Evolutionary conservation across 2,888 invertebrate genomes (phyloP).

Genomic region (Phrixothrix hirtus): DNA sequence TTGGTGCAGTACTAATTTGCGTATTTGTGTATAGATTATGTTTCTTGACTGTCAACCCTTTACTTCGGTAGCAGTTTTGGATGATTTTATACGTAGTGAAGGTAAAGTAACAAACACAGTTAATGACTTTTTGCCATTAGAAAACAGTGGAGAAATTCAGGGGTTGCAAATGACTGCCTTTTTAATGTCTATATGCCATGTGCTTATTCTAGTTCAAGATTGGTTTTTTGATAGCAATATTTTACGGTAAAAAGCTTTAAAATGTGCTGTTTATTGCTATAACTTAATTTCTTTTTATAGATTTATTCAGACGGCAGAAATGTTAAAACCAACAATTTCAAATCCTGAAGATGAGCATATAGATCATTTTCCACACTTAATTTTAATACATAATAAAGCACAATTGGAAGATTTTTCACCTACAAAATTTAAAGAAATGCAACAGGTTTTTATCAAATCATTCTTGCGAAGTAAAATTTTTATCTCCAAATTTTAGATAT

Average conservation of each 20-base stretch:
- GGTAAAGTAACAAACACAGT: conserved; percentile 56
- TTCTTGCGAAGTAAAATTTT: not conserved
- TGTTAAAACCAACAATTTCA: conserved; percentile 79
- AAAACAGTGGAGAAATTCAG: conserved; percentile 67
- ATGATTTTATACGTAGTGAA: conserved; percentile 64
- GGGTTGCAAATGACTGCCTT: conserved; percentile 82
- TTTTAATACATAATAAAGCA: conserved; percentile 83
- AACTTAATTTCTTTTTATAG: conserved; percentile 51
- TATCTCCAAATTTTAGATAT: conserved; percentile 37
- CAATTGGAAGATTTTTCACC: conserved; percentile 74
- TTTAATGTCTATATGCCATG: conserved; percentile 87
- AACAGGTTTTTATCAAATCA: conserved; percentile 59
- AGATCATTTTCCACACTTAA: conserved; percentile 81
- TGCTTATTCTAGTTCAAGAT: conserved; percentile 85
- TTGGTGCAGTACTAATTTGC: no score
- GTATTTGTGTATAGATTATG: conserved; percentile 63
- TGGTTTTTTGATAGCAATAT: conserved; percentile 86
- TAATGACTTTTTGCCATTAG: conserved; percentile 66
- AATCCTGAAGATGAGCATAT: conserved; percentile 67
- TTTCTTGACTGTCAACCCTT: conserved; percentile 87
- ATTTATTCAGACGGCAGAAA: conserved; percentile 81
- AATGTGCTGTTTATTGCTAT: not conserved
- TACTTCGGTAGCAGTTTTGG: conserved; percentile 67
- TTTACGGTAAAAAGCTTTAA: conserved; percentile 60
- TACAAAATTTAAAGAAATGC: conserved; percentile 63